Conservation (phyloP, 2,797 vertebrate genomes). For the Balearica regulorum region DNA sequence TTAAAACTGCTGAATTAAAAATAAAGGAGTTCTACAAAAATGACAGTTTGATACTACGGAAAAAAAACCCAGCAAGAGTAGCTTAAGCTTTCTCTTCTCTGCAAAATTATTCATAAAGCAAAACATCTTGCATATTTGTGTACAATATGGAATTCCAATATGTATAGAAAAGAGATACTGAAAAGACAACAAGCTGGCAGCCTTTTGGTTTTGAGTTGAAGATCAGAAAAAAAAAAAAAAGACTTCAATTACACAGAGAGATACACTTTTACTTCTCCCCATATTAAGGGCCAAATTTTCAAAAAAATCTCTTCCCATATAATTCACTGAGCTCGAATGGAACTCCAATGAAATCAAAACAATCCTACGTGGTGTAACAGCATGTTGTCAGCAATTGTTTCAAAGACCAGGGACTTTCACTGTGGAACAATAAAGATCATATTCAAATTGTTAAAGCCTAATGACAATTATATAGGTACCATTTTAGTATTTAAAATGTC, state of each 20-base stretch:
- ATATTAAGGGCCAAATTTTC: not conserved
- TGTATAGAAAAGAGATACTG: not conserved
- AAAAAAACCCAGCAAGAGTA: not conserved
- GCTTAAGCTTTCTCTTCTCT: not conserved
- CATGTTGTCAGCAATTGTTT: not conserved
- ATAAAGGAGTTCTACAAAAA: constrained; percentile 42
- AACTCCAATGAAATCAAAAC: not conserved
- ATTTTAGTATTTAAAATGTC: not conserved
- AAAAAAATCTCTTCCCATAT: not conserved
- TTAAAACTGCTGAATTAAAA: constrained; percentile 58
- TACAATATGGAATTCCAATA: not conserved
- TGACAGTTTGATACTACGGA: not conserved
- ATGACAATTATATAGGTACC: not conserved
- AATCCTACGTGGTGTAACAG: not conserved
- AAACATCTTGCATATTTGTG: not conserved
- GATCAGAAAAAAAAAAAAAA: not conserved
- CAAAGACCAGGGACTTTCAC: not conserved
- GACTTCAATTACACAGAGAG: not conserved
- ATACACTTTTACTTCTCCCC: not conserved
- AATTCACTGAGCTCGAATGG: not conserved
- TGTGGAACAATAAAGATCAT: not conserved
- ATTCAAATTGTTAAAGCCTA: not conserved
- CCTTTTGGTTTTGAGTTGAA: not conserved
- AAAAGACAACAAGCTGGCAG: not conserved
- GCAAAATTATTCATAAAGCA: not conserved